Conservation (phyloP, 37 sponge, comb jelly and placozoan genomes). For the Dysidea cf. avara region DNA sequence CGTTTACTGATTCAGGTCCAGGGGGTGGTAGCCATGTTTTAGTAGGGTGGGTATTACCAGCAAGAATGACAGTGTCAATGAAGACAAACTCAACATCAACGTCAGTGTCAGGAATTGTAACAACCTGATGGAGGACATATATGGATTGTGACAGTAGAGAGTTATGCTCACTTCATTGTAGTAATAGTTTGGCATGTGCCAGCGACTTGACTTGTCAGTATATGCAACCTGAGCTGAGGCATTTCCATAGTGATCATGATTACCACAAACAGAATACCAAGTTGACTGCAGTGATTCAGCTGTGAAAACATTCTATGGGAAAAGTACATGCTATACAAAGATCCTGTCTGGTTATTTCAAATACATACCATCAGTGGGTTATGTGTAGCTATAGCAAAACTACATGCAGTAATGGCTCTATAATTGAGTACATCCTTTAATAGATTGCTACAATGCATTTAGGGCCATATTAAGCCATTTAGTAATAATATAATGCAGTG, state of each 20-base stretch:
- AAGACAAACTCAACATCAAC: constrained; percentile 67
- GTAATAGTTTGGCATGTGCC: constrained; percentile 80
- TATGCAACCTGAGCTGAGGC: constrained; percentile 88
- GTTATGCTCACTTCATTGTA: constrained; percentile 76
- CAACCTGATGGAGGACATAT: no score
- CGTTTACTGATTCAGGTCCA: constrained; percentile 30
- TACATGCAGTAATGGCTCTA: no score
- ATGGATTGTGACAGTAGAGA: no score
- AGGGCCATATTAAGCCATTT: no score
- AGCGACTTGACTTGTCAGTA: constrained; percentile 63
- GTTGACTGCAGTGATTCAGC: no score
- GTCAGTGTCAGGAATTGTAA: constrained; percentile 44
- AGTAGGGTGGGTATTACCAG: constrained; percentile 67
- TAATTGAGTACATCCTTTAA: no score
- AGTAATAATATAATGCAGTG: no score
- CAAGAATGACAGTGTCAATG: constrained; percentile 84
- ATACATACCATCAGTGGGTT: no score
- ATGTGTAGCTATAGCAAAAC: no score
- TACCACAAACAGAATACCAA: constrained; percentile 87
- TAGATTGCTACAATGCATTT: no score
- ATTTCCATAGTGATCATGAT: constrained; percentile 92
- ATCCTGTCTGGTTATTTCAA: no score
- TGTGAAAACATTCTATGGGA: constrained; percentile 76
- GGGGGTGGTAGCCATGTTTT: constrained; percentile 43
- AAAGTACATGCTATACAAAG: no score